Evolutionary conservation across 1,140 invertebrate species (phyloP), one percentile per base, ranked within the genome.

Genomic region (Cardiocondyla obscurior): DNA sequence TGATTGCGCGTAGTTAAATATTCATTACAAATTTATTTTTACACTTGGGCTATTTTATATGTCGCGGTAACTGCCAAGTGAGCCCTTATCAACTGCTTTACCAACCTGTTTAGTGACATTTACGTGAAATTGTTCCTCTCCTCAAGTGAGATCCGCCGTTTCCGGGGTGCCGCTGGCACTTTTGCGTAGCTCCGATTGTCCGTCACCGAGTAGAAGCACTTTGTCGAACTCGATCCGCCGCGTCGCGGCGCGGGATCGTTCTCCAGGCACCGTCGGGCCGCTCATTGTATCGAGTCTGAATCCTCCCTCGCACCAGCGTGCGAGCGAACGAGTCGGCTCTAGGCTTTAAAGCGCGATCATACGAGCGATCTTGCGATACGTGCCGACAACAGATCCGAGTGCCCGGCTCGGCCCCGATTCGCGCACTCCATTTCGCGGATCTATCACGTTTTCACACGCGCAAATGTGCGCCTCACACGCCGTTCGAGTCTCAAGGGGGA

Each of bases 31-130:
- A 33, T 30, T 33, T 58, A 5, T 16, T 58, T 25, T 73, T n/a
- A 7, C 12, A 36, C 39, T 2, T 72, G 3, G 4, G 19, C 0
- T 12, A 69, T n/a, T n/a, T n/a, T n/a, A n/a, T n/a, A n/a, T n/a
- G 33, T 12, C 16, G 25, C 10, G 7, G 12, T 51, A 6, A 14
- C 10, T 30, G 16, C 1, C 10, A 22, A 39, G 19, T 36, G 14
- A 33, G n/a, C 12, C 8, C 14, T 16, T 19, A 22, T 12, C n/a
- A 42, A 42, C 12, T 42, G 39, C 57, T 67, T 30, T 85, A 88
- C 87, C 49, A 81, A 88, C 87, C 87, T 88, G 86, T 76, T 85
- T 84, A 83, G 72, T 88, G 79, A 88, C 87, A 88, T 88, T 85
- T 88, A 88, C 67, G 62, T 57, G 36, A 36, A 64, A 69, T 69